Evolutionary conservation across 1,140 invertebrate genomes (phyloP).

Genomic region (Epicauta chinensis): DNA sequence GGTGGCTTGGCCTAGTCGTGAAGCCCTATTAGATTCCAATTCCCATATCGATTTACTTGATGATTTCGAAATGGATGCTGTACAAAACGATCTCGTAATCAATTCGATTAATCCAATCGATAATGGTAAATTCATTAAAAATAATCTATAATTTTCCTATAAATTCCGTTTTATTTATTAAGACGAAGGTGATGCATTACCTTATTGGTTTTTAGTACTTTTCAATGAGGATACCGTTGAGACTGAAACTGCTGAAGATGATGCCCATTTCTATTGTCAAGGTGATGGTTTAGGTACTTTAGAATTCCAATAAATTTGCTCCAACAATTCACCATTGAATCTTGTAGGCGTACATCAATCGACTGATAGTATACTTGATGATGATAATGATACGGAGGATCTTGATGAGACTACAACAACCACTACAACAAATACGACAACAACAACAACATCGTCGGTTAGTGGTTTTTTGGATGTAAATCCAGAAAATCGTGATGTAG

Average conservation of each 20-base stretch:
- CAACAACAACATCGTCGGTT: too few species aligned
- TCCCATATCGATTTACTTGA: conserved; percentile 34
- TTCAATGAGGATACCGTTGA: conserved; percentile 27
- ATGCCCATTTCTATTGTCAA: conserved; percentile 38
- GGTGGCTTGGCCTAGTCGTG: conserved; percentile 28
- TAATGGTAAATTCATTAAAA: not conserved
- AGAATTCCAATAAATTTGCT: too few species aligned
- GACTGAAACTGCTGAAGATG: conserved; percentile 18
- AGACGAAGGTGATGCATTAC: conserved; percentile 29
- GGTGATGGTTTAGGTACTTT: conserved; percentile 39
- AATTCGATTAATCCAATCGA: not conserved
- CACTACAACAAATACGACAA: too few species aligned
- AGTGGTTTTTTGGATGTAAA: too few species aligned
- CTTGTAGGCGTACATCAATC: too few species aligned
- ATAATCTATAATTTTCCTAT: too few species aligned
- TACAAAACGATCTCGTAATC: not conserved
- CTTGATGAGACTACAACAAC: too few species aligned
- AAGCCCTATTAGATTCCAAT: conserved; percentile 37
- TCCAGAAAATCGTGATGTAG: too few species aligned
- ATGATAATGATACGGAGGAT: too few species aligned
- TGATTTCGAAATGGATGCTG: conserved; percentile 29
- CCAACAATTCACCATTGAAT: too few species aligned
- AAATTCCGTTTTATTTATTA: not conserved
- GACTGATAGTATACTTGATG: too few species aligned
- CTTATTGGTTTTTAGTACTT: conserved; percentile 40